Evolutionary conservation across 2,113 vertebrate genomes (phyloP).

Genomic region (Okapia johnstoni): DNA sequence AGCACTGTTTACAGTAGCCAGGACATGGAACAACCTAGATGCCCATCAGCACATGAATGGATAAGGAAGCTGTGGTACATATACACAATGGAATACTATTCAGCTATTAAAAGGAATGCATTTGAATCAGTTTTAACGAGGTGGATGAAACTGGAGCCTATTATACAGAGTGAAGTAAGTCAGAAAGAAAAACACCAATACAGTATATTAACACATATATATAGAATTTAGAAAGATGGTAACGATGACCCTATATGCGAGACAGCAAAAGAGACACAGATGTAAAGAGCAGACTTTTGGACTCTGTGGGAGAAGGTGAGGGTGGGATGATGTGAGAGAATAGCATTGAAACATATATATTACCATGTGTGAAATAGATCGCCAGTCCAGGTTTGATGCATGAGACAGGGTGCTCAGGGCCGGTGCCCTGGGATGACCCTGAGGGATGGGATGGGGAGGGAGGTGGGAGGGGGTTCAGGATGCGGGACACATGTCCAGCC

Average conservation of each 20-base stretch:
- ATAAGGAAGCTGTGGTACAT: not conserved
- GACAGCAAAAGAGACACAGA: not conserved
- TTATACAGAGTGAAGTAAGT: not conserved
- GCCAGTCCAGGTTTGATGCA: accelerated
- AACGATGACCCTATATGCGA: not conserved
- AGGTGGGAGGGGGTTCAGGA: not conserved
- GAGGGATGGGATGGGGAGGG: not conserved
- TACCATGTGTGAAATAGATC: not conserved
- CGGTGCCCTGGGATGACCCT: not conserved
- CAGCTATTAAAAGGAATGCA: not conserved
- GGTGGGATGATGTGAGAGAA: not conserved
- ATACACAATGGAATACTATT: not conserved
- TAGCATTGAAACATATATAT: not conserved
- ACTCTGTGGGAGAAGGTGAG: not conserved
- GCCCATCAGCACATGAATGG: not conserved
- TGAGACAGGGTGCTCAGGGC: not conserved
- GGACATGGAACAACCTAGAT: no score
- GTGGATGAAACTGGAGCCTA: not conserved
- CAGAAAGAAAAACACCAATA: not conserved
- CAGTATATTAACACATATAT: not conserved
- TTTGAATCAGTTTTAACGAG: not conserved
- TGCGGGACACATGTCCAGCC: not conserved
- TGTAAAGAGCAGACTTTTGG: no score
- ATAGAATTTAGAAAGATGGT: not conserved
- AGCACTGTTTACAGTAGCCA: not conserved